Evolutionary conservation across 1,140 invertebrate species (phyloP).

Genomic region (Zaprionus vittiger): DNA sequence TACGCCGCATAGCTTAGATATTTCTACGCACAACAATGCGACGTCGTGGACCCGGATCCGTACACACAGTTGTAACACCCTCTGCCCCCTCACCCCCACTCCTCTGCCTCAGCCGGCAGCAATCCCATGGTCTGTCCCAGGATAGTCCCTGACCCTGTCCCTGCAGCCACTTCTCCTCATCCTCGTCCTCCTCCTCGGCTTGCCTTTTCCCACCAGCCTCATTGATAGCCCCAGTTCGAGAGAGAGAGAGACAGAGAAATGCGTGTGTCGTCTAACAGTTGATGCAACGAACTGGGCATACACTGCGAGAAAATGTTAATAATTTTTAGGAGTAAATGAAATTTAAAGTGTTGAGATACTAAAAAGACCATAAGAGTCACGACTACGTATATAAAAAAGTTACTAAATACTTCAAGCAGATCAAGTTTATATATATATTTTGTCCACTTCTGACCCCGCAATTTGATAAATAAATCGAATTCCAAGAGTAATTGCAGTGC

Average conservation of each 20-base stretch:
- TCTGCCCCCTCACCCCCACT: not conserved
- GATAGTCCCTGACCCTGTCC: not conserved
- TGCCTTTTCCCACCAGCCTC: conserved; percentile 25
- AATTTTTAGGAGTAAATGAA: not conserved
- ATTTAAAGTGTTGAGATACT: too few relatives aligned
- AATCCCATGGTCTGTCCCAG: conserved; percentile 1
- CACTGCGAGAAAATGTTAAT: not conserved
- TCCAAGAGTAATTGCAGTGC: too few relatives aligned
- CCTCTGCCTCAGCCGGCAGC: not conserved
- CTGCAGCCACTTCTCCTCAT: not conserved
- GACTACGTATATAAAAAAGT: too few relatives aligned
- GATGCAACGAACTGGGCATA: conserved; percentile 7
- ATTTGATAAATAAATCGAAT: too few relatives aligned
- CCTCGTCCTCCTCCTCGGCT: not conserved
- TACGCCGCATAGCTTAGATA: conserved; percentile 79
- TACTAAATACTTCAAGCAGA: too few relatives aligned
- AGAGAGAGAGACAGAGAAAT: not conserved
- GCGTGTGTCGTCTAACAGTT: not conserved
- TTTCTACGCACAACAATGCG: conserved; percentile 81
- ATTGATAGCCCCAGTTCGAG: conserved; percentile 73
- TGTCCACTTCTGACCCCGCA: too few relatives aligned
- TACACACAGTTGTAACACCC: not conserved
- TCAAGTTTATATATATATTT: too few relatives aligned
- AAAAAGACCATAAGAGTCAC: too few relatives aligned
- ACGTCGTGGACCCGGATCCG: conserved; percentile 35